A percentile compares a stretch with the other conserved stretches of the same genome.
phyloP scores from a whole-genome alignment of 2,797 vertebrate species.

The Aplochiton taeniatus region DNA sequence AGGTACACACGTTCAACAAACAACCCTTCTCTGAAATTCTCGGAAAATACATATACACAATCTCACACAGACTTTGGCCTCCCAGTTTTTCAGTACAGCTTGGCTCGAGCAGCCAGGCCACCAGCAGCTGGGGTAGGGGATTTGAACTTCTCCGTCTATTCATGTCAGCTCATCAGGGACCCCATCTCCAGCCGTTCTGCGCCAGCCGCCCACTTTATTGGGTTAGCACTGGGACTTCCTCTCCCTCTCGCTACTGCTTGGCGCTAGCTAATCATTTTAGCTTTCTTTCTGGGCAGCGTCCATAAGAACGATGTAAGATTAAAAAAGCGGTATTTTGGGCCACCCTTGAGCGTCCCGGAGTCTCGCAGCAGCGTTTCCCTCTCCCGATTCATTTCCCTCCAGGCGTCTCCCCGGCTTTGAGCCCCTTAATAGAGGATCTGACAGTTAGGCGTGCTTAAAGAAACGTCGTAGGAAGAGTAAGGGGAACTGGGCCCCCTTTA shows the following conservation, averaged over 20 bases:
- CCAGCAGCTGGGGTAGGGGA: constrained; percentile 63
- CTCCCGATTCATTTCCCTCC: neutral
- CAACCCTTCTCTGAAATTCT: neutral
- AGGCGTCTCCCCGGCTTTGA: constrained; percentile 43
- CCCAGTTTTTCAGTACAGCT: constrained; percentile 13
- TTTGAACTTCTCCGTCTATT: constrained; percentile 55
- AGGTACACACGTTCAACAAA: neutral
- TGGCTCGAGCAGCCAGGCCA: constrained; percentile 57
- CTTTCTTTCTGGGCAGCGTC: too few relatives aligned
- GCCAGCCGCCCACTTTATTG: constrained; percentile 2
- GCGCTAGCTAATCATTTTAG: too few relatives aligned
- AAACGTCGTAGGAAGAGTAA: constrained; percentile 45
- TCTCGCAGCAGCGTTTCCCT: neutral
- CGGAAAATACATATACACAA: neutral
- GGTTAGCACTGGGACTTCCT: neutral
- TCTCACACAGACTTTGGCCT: neutral
- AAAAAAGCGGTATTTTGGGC: too few relatives aligned
- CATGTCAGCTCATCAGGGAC: constrained; percentile 13
- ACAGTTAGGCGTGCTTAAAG: constrained; percentile 58
- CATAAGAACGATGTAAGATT: too few relatives aligned
- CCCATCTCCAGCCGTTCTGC: constrained; percentile 1
- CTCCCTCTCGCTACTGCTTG: too few relatives aligned
- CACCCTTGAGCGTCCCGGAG: neutral
- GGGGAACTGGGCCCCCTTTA: constrained; percentile 15
- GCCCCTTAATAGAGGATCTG: constrained; percentile 51